Conservation (phyloP, 2,113 vertebrate genomes). For the Pleuronectes platessa region DNA sequence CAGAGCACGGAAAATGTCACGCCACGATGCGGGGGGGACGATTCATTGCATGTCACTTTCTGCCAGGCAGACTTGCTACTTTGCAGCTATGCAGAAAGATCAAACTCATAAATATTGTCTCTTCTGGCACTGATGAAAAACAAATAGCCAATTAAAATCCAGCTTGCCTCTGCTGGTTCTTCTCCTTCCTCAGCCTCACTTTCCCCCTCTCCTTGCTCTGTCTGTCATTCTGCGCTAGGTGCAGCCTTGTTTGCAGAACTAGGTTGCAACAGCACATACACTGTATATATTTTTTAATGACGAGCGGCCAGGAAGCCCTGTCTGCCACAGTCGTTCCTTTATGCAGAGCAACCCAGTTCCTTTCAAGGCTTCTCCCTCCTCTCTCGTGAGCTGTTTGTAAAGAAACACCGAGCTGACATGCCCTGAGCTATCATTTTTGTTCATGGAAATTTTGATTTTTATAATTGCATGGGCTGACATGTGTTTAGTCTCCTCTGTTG, state of each 20-base stretch:
- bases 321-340: conserved; percentile 47
- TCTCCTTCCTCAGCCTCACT: conserved; percentile 26
- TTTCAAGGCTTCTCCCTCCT: conserved; percentile 2
- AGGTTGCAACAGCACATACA: conserved; percentile 49
- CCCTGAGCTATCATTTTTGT: conserved; percentile 29
- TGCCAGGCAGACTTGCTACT: conserved; percentile 52
- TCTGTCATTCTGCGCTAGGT: conserved; percentile 45
- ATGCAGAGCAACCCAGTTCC: conserved; percentile 23
- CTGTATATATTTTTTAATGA: conserved; percentile 74
- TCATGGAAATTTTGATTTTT: conserved; percentile 55
- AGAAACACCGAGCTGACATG: conserved; percentile 24
- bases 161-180: conserved; percentile 34
- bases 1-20: conserved; percentile 30
- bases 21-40: not conserved
- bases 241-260: conserved; percentile 68
- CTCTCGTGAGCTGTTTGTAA: conserved; percentile 29
- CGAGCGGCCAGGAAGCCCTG: conserved; percentile 23
- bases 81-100: conserved; percentile 74
- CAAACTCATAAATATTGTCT: conserved; percentile 84
- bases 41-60: conserved; percentile 58
- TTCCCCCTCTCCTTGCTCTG: conserved; percentile 36
- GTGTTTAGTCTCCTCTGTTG: conserved; percentile 27
- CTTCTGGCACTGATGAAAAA: conserved; percentile 79
- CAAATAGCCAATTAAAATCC: conserved; percentile 84
- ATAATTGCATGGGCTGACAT: conserved; percentile 33